A percentile compares a stretch with the other conserved stretches of the same genome.
Conservation (phyloP, 1,140 invertebrate species). For the Cydia strobilella region DNA sequence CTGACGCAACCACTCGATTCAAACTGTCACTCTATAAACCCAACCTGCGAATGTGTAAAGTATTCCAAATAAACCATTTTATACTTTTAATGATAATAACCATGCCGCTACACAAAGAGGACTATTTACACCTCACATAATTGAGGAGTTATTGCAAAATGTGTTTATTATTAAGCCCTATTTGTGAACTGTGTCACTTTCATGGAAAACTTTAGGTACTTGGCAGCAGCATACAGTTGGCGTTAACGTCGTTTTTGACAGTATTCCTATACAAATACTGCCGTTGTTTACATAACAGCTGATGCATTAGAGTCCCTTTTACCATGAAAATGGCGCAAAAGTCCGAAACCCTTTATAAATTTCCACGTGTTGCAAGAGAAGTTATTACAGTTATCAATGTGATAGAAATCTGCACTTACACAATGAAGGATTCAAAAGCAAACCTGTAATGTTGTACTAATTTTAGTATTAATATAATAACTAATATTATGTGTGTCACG, state of each 20-base stretch:
- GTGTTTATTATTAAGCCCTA: constrained; percentile 19
- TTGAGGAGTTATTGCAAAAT: constrained; percentile 20
- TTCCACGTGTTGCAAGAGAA: not conserved
- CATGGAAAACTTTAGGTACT: no score
- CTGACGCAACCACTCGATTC: not conserved
- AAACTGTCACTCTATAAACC: constrained; percentile 1
- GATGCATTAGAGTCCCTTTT: not conserved
- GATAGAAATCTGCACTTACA: not conserved
- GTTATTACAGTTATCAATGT: constrained; percentile 14
- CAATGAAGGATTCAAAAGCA: not conserved
- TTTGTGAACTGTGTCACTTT: not conserved
- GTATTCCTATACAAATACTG: not conserved
- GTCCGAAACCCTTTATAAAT: not conserved
- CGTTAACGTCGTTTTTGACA: not conserved
- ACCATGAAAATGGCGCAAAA: not conserved
- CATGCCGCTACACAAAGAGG: not conserved
- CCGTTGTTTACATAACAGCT: not conserved
- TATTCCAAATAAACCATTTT: constrained; percentile 16
- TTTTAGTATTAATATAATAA: not conserved
- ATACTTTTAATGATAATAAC: constrained; percentile 13
- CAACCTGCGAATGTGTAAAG: constrained; percentile 10
- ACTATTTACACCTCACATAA: constrained; percentile 7
- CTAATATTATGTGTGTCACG: not conserved
- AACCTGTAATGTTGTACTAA: not conserved
- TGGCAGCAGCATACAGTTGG: no score